Percentiles rank a stretch among this genome's conserved stretches.
phyloP scores from a whole-genome alignment of 2,113 vertebrate genomes.

The Colaptes auratus region DNA sequence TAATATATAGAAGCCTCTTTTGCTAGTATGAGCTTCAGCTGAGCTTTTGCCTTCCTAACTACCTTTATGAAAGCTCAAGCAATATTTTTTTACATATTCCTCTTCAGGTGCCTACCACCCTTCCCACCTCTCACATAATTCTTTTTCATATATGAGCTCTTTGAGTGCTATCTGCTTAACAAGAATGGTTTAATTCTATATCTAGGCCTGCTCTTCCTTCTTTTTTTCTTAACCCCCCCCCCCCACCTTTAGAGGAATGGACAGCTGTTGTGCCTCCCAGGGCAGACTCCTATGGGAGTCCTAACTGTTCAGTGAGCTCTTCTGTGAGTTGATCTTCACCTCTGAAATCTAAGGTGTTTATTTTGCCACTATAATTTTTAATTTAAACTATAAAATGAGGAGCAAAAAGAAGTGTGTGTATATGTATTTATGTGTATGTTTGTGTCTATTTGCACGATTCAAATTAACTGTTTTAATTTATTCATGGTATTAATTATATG shows the following conservation, averaged over 20 bases:
- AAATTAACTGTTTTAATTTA: not conserved
- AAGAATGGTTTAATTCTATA: not conserved
- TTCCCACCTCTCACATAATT: not conserved
- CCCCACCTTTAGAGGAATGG: not conserved
- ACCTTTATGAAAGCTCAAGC: not conserved
- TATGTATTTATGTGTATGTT: not conserved
- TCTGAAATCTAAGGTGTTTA: not conserved
- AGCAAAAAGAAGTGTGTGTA: not conserved
- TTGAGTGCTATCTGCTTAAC: not conserved
- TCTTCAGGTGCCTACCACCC: accelerated
- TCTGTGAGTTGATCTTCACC: not conserved
- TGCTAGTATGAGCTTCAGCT: not conserved
- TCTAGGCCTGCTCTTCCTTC: not conserved
- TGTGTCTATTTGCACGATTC: not conserved
- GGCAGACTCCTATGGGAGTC: not conserved
- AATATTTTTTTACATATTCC: not conserved
- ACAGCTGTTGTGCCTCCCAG: not conserved
- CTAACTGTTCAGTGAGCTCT: not conserved
- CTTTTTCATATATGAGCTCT: not conserved
- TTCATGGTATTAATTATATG: not conserved
- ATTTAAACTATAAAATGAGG: not conserved
- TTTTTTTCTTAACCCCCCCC: not conserved
- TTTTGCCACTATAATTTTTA: not conserved
- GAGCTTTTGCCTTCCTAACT: not conserved
- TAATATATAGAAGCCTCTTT: not conserved